Percentiles rank a stretch among this genome's conserved stretches.
Evolutionary conservation across 2,888 invertebrate species (phyloP).

Genomic region (Oxystoma pomonae): DNA sequence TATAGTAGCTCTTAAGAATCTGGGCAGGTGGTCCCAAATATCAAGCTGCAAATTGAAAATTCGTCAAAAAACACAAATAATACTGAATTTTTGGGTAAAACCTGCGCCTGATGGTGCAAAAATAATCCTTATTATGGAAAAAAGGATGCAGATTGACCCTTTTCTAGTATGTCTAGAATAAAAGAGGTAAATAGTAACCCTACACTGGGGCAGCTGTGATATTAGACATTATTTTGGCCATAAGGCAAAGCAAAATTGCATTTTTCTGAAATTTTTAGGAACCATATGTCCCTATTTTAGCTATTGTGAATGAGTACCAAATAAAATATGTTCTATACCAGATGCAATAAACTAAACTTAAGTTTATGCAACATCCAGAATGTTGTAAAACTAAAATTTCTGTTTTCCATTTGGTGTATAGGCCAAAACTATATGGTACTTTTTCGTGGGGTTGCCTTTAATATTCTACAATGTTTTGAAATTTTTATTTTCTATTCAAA

Average conservation of each 20-base stretch:
- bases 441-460: no score
- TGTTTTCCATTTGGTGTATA: no score
- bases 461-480: no score
- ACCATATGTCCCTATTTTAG: not conserved
- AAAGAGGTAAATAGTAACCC: not conserved
- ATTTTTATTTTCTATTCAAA: no score
- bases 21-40: no score
- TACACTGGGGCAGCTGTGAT: not conserved
- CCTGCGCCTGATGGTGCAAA: conserved; percentile 12
- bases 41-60: not conserved
- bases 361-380: no score
- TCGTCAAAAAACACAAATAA: not conserved
- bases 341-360: no score
- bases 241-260: not conserved
- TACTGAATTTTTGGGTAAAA: conserved; percentile 10
- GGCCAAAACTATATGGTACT: no score
- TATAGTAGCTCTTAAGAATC: no score
- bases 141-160: not conserved
- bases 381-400: no score
- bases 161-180: not conserved
- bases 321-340: no score
- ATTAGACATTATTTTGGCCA: not conserved
- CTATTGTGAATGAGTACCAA: no score
- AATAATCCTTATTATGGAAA: conserved; percentile 18
- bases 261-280: not conserved